phyloP scores from a whole-genome alignment of 1,140 invertebrate genomes.

The Brachionus rubens region DNA sequence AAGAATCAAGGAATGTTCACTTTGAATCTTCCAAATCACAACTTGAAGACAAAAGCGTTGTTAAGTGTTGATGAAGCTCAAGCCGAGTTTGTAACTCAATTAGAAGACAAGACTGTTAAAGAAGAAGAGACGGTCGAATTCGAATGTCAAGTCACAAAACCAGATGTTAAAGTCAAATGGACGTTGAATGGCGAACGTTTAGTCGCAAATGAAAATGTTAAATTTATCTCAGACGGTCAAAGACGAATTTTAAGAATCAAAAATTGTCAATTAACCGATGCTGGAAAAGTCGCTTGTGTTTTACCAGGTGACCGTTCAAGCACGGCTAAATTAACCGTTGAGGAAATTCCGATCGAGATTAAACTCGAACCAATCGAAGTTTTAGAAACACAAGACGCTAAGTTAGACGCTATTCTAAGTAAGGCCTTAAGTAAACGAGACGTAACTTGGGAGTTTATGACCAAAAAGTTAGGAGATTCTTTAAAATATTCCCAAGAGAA shows the following conservation, averaged over 20 bases:
- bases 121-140: constrained; percentile 46
- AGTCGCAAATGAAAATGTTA: constrained; percentile 8
- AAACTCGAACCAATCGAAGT: constrained; percentile 43
- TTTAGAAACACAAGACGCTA: constrained; percentile 32
- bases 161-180: constrained; percentile 44
- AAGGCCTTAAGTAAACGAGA: constrained; percentile 13
- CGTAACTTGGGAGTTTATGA: constrained; percentile 2
- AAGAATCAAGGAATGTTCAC: constrained; percentile 35
- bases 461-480: constrained; percentile 8
- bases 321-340: constrained; percentile 15
- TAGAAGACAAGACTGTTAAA: constrained; percentile 34
- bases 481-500: constrained; percentile 38
- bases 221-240: constrained; percentile 3
- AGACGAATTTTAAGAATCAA: constrained; percentile 32
- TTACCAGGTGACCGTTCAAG: neutral
- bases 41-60: constrained; percentile 22
- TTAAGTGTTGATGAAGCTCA: constrained; percentile 17
- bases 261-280: constrained; percentile 26
- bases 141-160: constrained; percentile 20
- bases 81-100: constrained; percentile 7
- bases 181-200: constrained; percentile 36
- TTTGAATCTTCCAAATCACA: neutral
- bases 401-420: constrained; percentile 27
- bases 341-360: constrained; percentile 32
- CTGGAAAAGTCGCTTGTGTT: constrained; percentile 5